Evolutionary conservation across 2,888 invertebrate genomes (phyloP), one percentile per base, ranked within the genome.

Genomic region (Tenodera sinensis): DNA sequence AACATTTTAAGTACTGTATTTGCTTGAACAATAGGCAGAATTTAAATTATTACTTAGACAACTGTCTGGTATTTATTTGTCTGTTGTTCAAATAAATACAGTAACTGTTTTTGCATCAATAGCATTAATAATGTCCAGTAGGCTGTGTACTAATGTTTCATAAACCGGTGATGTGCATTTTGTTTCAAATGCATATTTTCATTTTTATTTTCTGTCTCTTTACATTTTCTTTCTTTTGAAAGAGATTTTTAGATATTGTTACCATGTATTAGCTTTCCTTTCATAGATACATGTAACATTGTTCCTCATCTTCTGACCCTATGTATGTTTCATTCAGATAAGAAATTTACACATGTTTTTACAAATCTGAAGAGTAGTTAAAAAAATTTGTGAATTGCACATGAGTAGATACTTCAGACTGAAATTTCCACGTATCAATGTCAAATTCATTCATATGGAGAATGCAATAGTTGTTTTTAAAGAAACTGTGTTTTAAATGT

Each of bases 21-120:
- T 82, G 82, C 87, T 87, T 87, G 87, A 87, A 87, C 42, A 83
- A 15, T 83, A 42, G 87, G 34, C 87, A 34, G 4, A 30, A 34
- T 87, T 87, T 83, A 34, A 87, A 82, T 87, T 34, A 25, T 82
- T n/a, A 87, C 28, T 87, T 87, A 87, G 87, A 86, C 71, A 71
- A 28, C 28, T 87, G 83, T 82, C 83, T n/a, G 27, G 27, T 42
- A 81, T 86, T 86, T 86, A 81, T 27, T 86, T 28, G 86, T 81
- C 86, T 86, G 71, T 71, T 86, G 28, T 86, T 86, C 86, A 25
- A 86, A 47, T 81, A 86, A 86, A 86, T 86, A 71, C 15, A 81
- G 86, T 30, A 86, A 25, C 14, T 71, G 30, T 71, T 86, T 28
- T 86, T 86, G 81, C 86, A 86, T 3, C 47, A 20, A 28, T 86